Conservation (phyloP, 2,888 invertebrate species). For the Drosophila greeni region DNA sequence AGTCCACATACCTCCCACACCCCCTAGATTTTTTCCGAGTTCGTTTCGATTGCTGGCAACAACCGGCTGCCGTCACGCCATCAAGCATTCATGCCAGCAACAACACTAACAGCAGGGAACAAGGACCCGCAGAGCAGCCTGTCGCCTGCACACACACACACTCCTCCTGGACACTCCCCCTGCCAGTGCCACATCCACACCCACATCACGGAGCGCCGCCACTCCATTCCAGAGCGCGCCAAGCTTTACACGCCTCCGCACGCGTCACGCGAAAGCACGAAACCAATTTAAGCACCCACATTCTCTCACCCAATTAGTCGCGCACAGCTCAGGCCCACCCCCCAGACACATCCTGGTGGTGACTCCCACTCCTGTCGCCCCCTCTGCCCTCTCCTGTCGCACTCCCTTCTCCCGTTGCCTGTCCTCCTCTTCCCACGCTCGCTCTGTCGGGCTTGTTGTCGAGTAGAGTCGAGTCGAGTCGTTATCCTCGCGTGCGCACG, state of each 20-base stretch:
- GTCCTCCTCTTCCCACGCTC: constrained; percentile 31
- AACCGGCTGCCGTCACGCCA: constrained; percentile 72
- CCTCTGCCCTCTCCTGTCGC: constrained; percentile 18
- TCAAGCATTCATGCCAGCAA: constrained; percentile 69
- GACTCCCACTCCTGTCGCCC: constrained; percentile 21
- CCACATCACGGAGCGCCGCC: constrained; percentile 23
- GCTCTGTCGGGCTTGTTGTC: constrained; percentile 41
- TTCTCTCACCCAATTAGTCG: constrained; percentile 77
- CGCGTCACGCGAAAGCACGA: constrained; percentile 70
- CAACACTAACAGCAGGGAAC: constrained; percentile 16
- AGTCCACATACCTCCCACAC: too few relatives aligned
- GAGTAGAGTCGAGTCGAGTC: constrained; percentile 59
- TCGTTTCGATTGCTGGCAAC: constrained; percentile 70
- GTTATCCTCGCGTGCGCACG: constrained; percentile 69
- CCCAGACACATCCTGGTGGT: constrained; percentile 25
- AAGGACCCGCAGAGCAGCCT: constrained; percentile 37
- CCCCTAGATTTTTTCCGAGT: constrained; percentile 20
- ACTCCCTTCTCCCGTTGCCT: constrained; percentile 9
- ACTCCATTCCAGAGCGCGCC: constrained; percentile 27
- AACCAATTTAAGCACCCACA: constrained; percentile 76
- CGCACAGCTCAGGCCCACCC: constrained; percentile 60
- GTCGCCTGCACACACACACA: constrained; percentile 45
- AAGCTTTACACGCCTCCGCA: constrained; percentile 70
- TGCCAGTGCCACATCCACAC: constrained; percentile 18
- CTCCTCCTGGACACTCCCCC: constrained; percentile 24